Base-by-base conservation (phyloP, 2,113 vertebrate species). In the Rafetus swinhoei region DNA sequence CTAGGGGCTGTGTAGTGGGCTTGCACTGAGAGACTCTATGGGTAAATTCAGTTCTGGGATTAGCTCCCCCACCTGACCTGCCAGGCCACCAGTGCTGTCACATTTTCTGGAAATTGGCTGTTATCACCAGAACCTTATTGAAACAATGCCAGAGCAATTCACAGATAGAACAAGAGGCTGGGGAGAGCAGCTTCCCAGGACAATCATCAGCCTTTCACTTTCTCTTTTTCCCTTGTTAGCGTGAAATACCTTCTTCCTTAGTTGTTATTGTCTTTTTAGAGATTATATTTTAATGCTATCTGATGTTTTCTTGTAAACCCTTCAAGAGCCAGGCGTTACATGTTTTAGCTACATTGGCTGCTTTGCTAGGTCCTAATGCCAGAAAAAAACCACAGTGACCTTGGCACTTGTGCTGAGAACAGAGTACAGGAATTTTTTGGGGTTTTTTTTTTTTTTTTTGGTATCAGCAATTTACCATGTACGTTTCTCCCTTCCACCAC, bases 371-470 rank as follows among this genome's bases (percentile, higher is more conserved):
- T 95, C 84, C 90, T 79, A 97, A 93, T 76, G 35, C 45, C 90
- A 95, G 89, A 53, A 97, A 84, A 95, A 60, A 97, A 97, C 92
- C 2, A 32, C 52, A 94, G 57, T 97, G 97, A 95, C 97, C 97
- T 98, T 98, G 97, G 93, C 91, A 94, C 15, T 1, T 14, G 35
- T 87, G 54, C 94, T 95, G 94, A 96, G 94, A 96, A 95, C 87
- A 81, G 82, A 95, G 83, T 50, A 22, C 35, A 90, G 88, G 74
- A 92, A 50, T 32, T 86, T 91, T 45, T 45, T 39, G 39, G 39
- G 39, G 39, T 45, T 45, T 1, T 45, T 45, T 45, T 4, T 45
- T 45, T 45, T 4, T 45, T 86, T 62, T 79, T 90, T 85, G 92
- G 69, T 97, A 95, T 97, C 95, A 85, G 82, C 95, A 52, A 88